Evolutionary conservation across 2,888 invertebrate species (phyloP).

Genomic region (Neoscelio sp.): DNA sequence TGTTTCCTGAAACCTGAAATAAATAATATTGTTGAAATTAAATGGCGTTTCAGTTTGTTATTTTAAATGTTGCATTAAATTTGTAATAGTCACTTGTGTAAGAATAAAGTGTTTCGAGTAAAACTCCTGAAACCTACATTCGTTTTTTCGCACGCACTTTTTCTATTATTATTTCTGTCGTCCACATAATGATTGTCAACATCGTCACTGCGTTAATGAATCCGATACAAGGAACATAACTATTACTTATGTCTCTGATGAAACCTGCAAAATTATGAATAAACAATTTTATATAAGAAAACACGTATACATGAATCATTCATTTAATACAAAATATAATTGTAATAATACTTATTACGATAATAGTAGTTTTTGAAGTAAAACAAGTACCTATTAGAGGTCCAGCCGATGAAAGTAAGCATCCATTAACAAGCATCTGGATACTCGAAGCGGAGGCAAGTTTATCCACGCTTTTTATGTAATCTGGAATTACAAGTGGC

Average conservation of each 20-base stretch:
- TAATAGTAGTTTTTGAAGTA: background rate
- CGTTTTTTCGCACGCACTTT: background rate
- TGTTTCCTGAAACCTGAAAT: too few relatives aligned
- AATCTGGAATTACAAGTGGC: conserved; percentile 87
- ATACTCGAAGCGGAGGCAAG: conserved; percentile 88
- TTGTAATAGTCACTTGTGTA: too few relatives aligned
- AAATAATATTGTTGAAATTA: too few relatives aligned
- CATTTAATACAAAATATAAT: conserved; percentile 5
- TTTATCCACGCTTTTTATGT: conserved; percentile 87
- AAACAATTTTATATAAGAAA: too few relatives aligned
- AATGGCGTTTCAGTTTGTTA: too few relatives aligned
- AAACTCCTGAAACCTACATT: too few relatives aligned
- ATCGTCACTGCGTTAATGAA: conserved; percentile 86
- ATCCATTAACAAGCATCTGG: conserved; percentile 88
- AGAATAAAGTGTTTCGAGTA: too few relatives aligned
- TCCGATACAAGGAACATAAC: conserved; percentile 85
- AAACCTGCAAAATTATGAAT: conserved; percentile 83
- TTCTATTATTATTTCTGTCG: conserved; percentile 80
- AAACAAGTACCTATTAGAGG: conserved; percentile 85
- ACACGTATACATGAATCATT: too few relatives aligned
- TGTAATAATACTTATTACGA: too few relatives aligned
- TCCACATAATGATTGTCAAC: conserved; percentile 86
- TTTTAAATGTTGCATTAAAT: too few relatives aligned
- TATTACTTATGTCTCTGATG: conserved; percentile 86
- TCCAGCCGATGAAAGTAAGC: conserved; percentile 86